phyloP scores from a whole-genome alignment of 2,797 vertebrate species.

The Rhincodon typus region DNA sequence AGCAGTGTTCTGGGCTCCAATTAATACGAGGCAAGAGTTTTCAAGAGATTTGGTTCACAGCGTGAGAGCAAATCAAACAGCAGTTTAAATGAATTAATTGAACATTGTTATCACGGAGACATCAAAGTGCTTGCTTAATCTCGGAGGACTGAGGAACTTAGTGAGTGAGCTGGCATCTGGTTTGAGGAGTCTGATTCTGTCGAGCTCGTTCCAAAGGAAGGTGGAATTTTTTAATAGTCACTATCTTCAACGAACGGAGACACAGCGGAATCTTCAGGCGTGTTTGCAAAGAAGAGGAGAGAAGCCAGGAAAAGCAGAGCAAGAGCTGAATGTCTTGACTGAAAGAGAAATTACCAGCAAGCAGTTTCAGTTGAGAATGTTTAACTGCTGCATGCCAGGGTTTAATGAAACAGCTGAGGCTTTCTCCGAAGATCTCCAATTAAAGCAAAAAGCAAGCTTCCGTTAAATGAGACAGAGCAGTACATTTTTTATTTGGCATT shows the following conservation, averaged over 20 bases:
- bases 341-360: constrained; percentile 7
- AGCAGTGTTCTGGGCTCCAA: neutral
- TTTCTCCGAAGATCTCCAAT: neutral
- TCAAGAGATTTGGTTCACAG: neutral
- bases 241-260: neutral
- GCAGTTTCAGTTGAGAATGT: neutral
- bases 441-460: neutral
- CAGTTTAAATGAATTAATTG: neutral
- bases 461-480: neutral
- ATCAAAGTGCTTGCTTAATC: neutral
- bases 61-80: neutral
- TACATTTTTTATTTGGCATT: neutral
- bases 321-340: neutral
- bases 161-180: neutral
- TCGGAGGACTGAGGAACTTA: neutral
- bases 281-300: neutral
- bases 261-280: neutral
- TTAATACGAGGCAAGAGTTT: constrained; percentile 1
- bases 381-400: neutral
- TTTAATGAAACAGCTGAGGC: neutral
- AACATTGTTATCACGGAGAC: neutral
- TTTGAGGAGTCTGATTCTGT: constrained; percentile 7
- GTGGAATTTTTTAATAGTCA: neutral
- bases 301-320: neutral
- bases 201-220: constrained; percentile 10